Percentiles rank a stretch among this genome's conserved stretches.
Conservation (phyloP, 2,888 invertebrate genomes). For the Eurytoma californica region DNA sequence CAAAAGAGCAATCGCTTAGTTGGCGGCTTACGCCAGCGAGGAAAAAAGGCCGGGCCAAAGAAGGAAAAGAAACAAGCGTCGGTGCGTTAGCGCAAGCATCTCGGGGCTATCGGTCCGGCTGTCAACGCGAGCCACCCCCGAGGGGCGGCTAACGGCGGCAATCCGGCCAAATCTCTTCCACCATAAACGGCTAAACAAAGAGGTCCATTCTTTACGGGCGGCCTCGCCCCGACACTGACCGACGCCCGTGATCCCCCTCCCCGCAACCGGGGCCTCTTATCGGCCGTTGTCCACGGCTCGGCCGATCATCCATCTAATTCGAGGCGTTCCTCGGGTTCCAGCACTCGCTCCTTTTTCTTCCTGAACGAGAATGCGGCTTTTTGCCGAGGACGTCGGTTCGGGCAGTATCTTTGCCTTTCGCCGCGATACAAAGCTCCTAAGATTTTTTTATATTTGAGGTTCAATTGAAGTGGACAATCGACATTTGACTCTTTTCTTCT, state of each 20-base stretch:
- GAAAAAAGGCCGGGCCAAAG: conserved; percentile 34
- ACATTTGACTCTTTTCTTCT: conserved; percentile 2
- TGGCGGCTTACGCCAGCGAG: not conserved
- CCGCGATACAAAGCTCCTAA: conserved; percentile 20
- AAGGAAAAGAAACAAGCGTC: conserved; percentile 54
- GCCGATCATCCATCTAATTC: conserved; percentile 73
- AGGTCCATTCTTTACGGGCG: conserved; percentile 72
- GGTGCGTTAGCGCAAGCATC: conserved; percentile 66
- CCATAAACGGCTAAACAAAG: conserved; percentile 76
- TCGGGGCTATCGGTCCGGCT: conserved; percentile 59
- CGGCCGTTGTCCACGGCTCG: conserved; percentile 71
- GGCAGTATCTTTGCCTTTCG: not conserved
- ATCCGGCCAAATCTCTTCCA: conserved; percentile 74
- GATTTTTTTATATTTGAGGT: conserved; percentile 14
- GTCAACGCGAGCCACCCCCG: conserved; percentile 29
- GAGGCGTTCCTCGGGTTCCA: conserved; percentile 51
- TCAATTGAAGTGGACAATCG: too few relatives aligned
- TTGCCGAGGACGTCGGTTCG: not conserved
- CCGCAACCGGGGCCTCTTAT: conserved; percentile 65
- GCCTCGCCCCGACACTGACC: conserved; percentile 54
- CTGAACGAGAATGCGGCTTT: conserved; percentile 31
- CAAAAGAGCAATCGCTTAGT: conserved; percentile 19
- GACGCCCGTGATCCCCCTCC: conserved; percentile 50
- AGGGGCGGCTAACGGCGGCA: conserved; percentile 63
- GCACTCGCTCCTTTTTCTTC: conserved; percentile 15